Percentiles rank a stretch among this genome's conserved stretches.
phyloP scores from a whole-genome alignment of 2,888 invertebrate species.

The Drosophila tanythrix region DNA sequence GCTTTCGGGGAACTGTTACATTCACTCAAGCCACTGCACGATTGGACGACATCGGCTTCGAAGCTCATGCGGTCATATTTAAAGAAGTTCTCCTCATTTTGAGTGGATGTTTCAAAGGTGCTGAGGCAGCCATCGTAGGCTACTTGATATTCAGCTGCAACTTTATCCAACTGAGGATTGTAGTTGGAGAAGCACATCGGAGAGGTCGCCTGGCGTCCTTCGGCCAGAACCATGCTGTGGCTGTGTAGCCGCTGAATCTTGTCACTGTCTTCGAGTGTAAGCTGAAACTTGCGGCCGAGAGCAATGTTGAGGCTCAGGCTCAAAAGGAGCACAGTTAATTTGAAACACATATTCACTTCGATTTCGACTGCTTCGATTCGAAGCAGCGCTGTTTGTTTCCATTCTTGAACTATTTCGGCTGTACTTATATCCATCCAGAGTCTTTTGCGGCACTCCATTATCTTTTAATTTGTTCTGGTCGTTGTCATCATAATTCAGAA shows the following conservation, averaged over 20 bases:
- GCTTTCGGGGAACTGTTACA: constrained; percentile 10
- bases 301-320: constrained; percentile 19
- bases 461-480: constrained; percentile 42
- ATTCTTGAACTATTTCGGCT: constrained; percentile 1
- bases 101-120: not conserved
- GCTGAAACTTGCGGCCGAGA: constrained; percentile 9
- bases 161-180: constrained; percentile 26
- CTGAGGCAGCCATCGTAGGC: constrained; percentile 27
- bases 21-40: constrained; percentile 12
- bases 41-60: not conserved
- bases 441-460: constrained; percentile 1
- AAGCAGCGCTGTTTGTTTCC: not conserved
- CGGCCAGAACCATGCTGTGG: constrained; percentile 44
- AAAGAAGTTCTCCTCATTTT: not conserved
- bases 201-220: constrained; percentile 25
- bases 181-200: constrained; percentile 38
- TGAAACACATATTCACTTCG: constrained; percentile 42
- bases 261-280: constrained; percentile 13
- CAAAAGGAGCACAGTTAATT: constrained; percentile 34
- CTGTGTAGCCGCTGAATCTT: constrained; percentile 35
- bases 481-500: constrained; percentile 9
- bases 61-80: not conserved
- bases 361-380: not conserved
- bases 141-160: constrained; percentile 31
- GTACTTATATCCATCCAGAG: constrained; percentile 39